phyloP scores from a whole-genome alignment of 2,113 vertebrate species.

The Cephalopholis sonnerati region DNA sequence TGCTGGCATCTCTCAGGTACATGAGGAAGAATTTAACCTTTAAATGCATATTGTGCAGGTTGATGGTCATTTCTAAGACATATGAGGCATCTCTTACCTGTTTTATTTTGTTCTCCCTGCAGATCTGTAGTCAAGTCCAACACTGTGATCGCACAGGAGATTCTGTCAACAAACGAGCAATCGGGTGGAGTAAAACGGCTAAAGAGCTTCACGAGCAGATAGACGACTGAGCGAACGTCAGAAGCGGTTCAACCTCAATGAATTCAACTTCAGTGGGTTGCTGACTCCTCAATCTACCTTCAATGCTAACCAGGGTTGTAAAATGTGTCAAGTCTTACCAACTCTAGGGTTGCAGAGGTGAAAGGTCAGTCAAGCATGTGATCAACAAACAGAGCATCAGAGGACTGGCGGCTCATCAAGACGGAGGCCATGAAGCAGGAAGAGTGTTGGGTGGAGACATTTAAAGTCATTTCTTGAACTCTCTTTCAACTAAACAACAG shows the following conservation, averaged over 20 bases:
- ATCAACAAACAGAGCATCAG: not conserved
- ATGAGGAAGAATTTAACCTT: not conserved
- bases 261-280: not conserved
- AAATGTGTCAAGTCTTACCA: not conserved
- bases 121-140: slow-evolving; percentile 76
- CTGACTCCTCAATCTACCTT: not conserved
- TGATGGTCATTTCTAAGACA: not conserved
- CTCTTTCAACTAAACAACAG: slow-evolving; percentile 11
- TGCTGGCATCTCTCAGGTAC: slow-evolving; percentile 79
- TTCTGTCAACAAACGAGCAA: slow-evolving; percentile 28
- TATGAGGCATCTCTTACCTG: slow-evolving; percentile 2
- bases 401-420: slow-evolving; percentile 3
- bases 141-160: slow-evolving; percentile 10
- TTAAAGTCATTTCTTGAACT: slow-evolving; percentile 12
- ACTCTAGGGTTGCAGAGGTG: not conserved
- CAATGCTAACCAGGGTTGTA: not conserved
- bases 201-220: slow-evolving; percentile 47
- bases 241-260: not conserved
- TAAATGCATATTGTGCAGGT: not conserved
- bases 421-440: not conserved
- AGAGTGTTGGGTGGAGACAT: not conserved
- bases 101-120: not conserved
- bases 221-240: slow-evolving; percentile 1
- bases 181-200: slow-evolving; percentile 11
- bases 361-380: slow-evolving; percentile 8